Base-by-base conservation (phyloP, 2,113 vertebrate species). In the Thalassoma bifasciatum region DNA sequence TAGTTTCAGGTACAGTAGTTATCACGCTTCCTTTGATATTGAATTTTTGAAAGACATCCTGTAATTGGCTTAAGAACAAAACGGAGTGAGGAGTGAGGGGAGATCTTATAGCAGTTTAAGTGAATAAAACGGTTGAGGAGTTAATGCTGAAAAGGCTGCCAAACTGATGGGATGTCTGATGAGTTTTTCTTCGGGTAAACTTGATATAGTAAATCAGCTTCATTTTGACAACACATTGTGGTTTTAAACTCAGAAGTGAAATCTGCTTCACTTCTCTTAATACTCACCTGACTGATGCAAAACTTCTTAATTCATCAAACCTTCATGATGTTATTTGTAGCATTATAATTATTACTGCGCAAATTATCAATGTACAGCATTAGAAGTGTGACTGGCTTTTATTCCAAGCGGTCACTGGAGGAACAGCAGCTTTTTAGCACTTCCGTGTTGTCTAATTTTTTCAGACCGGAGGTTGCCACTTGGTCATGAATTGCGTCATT, bases 11-110 rank as follows among this genome's bases (percentile, higher is more conserved):
- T 69, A 13, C 12, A 52, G 50, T 64, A 56, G 65, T 70, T 70
- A 66, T 72, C 54, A 14, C 14, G 46, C 66, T 49, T 47, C 37
- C 44, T 21, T 57, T 54, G 24, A 44, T 68, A 50, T 57, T 66
- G 26, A 26, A 30, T 44, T 77, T 77, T 38, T 70, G 23, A 81
- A 58, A 76, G 64, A 71, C 59, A 52, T 42, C 11, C 54, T 62
- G 30, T 79, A 75, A 88, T 72, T 79, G 75, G 78, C 61, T 84
- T 75, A 66, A 52, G 53, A 66, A 34, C 1, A 7, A 75, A 61
- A 19, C 3, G 30, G 49, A 78, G 50, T 66, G 42, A 53, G 12
- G 64, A 24, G 22, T 13, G 56, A 72, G 61, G 17, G 10, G 52
- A 54, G 34, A 58, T 69, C 50, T 50, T 11, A 37, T 8, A 17